Evolutionary conservation across 2,113 vertebrate species (phyloP), one percentile per base, ranked within the genome.

Genomic region (Scomber japonicus): DNA sequence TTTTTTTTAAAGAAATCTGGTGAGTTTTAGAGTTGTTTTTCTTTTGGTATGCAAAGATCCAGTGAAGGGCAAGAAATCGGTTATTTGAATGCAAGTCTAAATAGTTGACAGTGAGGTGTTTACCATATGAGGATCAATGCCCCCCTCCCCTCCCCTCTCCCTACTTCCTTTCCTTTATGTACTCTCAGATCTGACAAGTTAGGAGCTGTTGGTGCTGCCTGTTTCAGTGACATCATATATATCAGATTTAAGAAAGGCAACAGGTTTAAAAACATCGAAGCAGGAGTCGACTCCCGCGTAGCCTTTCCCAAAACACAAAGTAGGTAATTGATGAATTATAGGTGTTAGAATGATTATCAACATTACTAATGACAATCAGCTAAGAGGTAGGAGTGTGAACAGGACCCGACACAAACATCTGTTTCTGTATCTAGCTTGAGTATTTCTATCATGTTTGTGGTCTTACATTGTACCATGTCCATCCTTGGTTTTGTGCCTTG

Each of bases 401-500:
- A 67, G 80, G 83, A 44, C 81, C 82, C 63, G 19, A 82, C 64
- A 54, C 65, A 72, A 81, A 62, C 65, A 77, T 77, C 63, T 54
- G 44, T 64, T 72, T 82, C 53, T 69, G 27, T 78, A 10, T 70
- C 14, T 90, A 66, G 66, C 71, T 62, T 44, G 24, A 79, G 66
- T 81, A 56, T 84, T 87, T 82, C 60, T 80, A 70, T 84, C 74
- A 88, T 84, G 75, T 81, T n/a, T 81, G 80, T 86, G 88, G 79
- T 89, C 82, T 91, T 84, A 81, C 61, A 11, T 89, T 88, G 74
- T 78, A 82, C 77, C 53, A 51, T 89, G 72, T 89, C 81, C 74
- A 83, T 76, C 75, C 64, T 82, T 65, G 67, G 80, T 90, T 86
- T 66, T 80, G 91, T 92, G 92, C 91, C 92, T 93, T 93, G 88